Base-by-base conservation (phyloP, 2,888 invertebrate species). In the Agrochola litura region DNA sequence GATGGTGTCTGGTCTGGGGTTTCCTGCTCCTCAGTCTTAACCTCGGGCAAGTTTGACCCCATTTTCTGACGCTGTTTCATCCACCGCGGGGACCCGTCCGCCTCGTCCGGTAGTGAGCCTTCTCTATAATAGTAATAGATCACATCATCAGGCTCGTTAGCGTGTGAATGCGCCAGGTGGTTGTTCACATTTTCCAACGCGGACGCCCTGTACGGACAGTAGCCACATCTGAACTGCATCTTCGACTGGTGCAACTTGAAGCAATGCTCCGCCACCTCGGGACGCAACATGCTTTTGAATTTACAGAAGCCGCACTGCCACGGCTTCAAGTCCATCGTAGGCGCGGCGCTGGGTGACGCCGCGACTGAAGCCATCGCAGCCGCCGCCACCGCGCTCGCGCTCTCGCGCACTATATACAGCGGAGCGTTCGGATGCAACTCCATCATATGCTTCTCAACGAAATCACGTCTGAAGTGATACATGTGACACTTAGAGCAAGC, bases 251-350 rank as follows among this genome's bases (percentile, higher is more conserved):
- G 98, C 12, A 92, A 89, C 54, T 94, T 95, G 1, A 93, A 90
- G 54, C 97, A 97, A 89, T 98, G 98, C 0, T 95, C 94, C 0
- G 96, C 94, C 54, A 98, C 97, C 66, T 97, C 97, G 0, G 96
- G 95, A 43, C 97, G 97, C 1, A 97, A 97, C 81, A 97, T 94
- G 82, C 97, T 97, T 76, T 97, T 97, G 87, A 97, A 97, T 68
- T 97, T 97, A 89, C 98, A 98, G 49, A 98, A 90, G 25, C 97
- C 97, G 89, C 98, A 98, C 77, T 97, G 97, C 98, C 98, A 98
- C 2, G 97, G 97, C 88, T 97, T 97, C 14, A 97, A 91, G 84
- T 97, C 97, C 94, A 96, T 96, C 1, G 95, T 94, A 1, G 95
- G 93, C 0, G 94, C 92, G 1, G 89, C 41, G 22, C 19, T 89